Base-by-base conservation (phyloP, 2,888 invertebrate genomes). In the Phyllotreta cruciferae region DNA sequence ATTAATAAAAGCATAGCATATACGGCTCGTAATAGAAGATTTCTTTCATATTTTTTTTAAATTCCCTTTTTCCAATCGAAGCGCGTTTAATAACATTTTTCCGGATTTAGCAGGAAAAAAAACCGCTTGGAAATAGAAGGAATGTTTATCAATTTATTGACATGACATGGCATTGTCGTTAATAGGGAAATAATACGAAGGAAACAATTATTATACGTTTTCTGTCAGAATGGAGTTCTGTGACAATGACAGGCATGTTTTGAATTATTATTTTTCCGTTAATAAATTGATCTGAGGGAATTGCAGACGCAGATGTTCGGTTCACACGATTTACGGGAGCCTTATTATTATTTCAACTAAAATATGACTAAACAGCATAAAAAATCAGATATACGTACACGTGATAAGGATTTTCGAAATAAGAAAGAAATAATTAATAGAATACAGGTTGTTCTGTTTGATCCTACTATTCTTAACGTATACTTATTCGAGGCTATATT, bases 211-310 rank as follows among this genome's bases (percentile, higher is more conserved):
- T 77, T 73, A 73, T 71, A 71, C 73, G 73, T 75, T 73, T 73
- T 74, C 66, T 73, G 75, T 75, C 76, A 72, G 68, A 68, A 64
- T 53, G 39, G 44, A 60, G 53, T 55, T 50, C 52, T 62, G 75
- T 77, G 78, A 78, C 78, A 77, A 76, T 78, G 78, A 78, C 74
- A 70, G 78, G 77, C 78, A 75, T 76, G 75, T 77, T 77, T 76
- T 74, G 75, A 75, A 78, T 77, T 77, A 76, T 75, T 76, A 60
- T 60, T 73, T 75, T 72, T 72, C 74, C 70, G 70, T 72, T 72
- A 74, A 74, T 74, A 71, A 72, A 72, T 73, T 73, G 75, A 77
- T 77, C 76, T 74, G 74, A 67, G 71, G 71, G 70, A 73, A 73
- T 72, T 69, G 71, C 66, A 41, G 63, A 8, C 11, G 56, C 66